Conservation (phyloP, 2,113 vertebrate genomes). For the Triplophysa siluroides region DNA sequence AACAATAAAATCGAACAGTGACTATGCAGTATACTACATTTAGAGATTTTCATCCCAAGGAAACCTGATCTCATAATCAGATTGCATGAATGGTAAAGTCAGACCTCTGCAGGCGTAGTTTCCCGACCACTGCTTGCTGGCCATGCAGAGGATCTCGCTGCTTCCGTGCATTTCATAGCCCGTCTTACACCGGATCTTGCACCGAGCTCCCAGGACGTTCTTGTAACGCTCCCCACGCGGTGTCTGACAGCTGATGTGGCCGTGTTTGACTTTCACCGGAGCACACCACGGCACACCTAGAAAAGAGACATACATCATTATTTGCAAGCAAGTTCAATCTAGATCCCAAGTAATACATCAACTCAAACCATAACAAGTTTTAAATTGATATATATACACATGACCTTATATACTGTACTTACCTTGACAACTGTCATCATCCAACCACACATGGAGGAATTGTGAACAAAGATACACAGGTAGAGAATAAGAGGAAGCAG, state of each 20-base stretch:
- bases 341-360: background rate
- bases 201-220: constrained; percentile 88
- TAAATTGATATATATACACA: background rate
- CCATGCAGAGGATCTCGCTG: constrained; percentile 87
- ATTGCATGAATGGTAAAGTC: background rate
- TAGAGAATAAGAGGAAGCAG: constrained; percentile 18
- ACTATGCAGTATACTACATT: background rate
- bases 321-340: background rate
- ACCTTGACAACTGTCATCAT: constrained; percentile 29
- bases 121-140: constrained; percentile 91
- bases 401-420: background rate
- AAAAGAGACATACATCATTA: background rate
- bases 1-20: background rate
- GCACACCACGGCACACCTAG: constrained; percentile 92
- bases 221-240: constrained; percentile 85
- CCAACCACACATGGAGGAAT: constrained; percentile 10
- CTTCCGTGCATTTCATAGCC: constrained; percentile 87
- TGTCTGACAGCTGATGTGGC: constrained; percentile 86
- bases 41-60: background rate
- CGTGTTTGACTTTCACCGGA: constrained; percentile 92
- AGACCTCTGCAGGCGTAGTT: constrained; percentile 92
- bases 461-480: constrained; percentile 6
- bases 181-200: constrained; percentile 90
- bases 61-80: background rate
- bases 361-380: background rate